Evolutionary conservation across 2,113 vertebrate species (phyloP).

Genomic region (Coturnix japonica): DNA sequence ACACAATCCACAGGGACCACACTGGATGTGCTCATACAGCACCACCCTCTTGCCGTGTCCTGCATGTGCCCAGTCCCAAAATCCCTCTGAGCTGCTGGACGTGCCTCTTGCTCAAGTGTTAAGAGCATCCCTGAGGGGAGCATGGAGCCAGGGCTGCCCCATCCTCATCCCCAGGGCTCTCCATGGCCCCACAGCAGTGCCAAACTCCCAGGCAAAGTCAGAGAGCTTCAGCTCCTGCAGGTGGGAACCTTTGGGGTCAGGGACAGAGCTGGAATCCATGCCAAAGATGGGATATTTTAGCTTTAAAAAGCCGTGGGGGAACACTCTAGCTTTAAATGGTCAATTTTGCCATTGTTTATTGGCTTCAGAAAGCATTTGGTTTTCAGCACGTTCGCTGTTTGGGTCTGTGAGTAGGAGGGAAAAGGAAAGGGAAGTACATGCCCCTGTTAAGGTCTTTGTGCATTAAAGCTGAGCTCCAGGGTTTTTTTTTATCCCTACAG

Average conservation of each 20-base stretch:
- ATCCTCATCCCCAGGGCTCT: too few relatives aligned
- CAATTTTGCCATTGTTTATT: not conserved
- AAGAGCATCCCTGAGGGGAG: not conserved
- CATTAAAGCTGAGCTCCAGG: not conserved
- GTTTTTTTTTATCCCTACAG: not conserved
- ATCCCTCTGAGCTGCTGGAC: not conserved
- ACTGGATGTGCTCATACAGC: not conserved
- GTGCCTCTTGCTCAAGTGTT: not conserved
- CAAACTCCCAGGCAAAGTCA: too few relatives aligned
- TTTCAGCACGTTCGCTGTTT: not conserved
- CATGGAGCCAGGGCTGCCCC: not conserved
- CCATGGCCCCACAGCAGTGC: too few relatives aligned
- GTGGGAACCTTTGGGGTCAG: not conserved
- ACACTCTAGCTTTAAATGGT: constrained; percentile 13
- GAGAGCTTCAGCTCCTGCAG: too few relatives aligned
- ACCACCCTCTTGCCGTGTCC: not conserved
- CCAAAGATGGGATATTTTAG: not conserved
- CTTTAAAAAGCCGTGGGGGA: not conserved
- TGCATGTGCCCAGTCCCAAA: not conserved
- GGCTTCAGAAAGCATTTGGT: not conserved
- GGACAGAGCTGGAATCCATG: not conserved
- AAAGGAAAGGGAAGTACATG: constrained; percentile 41
- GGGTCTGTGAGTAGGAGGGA: constrained; percentile 23
- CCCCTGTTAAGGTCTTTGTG: not conserved
- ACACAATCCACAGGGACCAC: not conserved